phyloP scores from a whole-genome alignment of 1,140 invertebrate genomes.

The Nebria ingens region DNA sequence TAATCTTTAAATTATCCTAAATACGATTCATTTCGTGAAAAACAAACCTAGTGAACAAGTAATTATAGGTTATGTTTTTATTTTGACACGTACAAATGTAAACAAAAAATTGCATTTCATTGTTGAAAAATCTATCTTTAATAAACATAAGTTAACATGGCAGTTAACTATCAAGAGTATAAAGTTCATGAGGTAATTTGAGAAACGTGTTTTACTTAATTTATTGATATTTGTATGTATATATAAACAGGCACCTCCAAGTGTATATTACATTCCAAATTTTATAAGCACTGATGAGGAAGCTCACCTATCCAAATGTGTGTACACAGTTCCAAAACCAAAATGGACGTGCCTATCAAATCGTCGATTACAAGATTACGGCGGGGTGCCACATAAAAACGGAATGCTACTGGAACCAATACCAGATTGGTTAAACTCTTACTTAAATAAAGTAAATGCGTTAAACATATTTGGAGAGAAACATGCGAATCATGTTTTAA shows the following conservation, averaged over 20 bases:
- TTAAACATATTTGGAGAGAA: constrained; percentile 64
- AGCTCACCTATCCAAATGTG: constrained; percentile 51
- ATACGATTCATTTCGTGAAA: too few species aligned
- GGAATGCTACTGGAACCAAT: constrained; percentile 91
- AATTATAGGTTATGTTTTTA: too few species aligned
- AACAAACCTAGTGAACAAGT: too few species aligned
- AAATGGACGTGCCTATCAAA: constrained; percentile 93
- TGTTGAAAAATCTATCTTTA: too few species aligned
- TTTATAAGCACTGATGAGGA: constrained; percentile 83
- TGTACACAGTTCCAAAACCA: constrained; percentile 77
- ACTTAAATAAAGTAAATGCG: constrained; percentile 60
- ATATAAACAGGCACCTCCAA: constrained; percentile 49
- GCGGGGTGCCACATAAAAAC: constrained; percentile 82
- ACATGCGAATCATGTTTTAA: constrained; percentile 87
- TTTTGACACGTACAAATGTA: background rate
- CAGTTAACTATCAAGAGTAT: background rate
- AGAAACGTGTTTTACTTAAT: background rate
- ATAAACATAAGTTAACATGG: background rate
- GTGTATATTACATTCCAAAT: constrained; percentile 81
- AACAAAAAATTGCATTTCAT: background rate
- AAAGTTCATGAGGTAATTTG: background rate
- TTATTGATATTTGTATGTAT: background rate
- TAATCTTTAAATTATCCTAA: too few species aligned
- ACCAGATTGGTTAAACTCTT: constrained; percentile 70
- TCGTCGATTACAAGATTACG: constrained; percentile 91